phyloP scores from a whole-genome alignment of 2,113 vertebrate species.

The Climacteris rufus region DNA sequence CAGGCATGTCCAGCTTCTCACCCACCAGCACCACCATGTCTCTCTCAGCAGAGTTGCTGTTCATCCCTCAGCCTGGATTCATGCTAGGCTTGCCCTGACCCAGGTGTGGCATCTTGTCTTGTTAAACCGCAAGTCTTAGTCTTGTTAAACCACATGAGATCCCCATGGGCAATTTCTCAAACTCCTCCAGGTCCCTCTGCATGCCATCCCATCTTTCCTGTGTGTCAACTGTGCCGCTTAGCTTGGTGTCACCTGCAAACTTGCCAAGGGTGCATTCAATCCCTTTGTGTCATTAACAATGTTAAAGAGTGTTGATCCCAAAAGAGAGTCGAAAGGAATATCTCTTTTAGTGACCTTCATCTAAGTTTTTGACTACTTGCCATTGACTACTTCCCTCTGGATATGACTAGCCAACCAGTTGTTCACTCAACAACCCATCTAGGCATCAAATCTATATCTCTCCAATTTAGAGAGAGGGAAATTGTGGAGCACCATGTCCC shows the following conservation, averaged over 20 bases:
- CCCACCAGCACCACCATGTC: background rate
- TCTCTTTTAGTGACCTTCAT: too few species aligned
- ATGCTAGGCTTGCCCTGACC: fast-evolving
- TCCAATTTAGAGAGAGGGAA: too few species aligned
- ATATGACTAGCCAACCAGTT: background rate
- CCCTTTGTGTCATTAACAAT: background rate
- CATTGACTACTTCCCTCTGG: background rate
- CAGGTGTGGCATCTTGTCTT: fast-evolving
- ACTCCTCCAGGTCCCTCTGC: too few species aligned
- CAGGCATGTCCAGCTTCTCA: background rate
- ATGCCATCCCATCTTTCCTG: fast-evolving
- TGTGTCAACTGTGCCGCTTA: background rate
- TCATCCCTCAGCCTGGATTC: background rate
- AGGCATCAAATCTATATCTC: too few species aligned
- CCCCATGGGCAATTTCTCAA: background rate
- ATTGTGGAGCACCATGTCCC: fast-evolving
- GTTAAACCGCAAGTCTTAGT: too few species aligned
- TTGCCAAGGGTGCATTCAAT: background rate
- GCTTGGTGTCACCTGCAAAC: background rate
- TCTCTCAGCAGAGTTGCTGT: background rate
- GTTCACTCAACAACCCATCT: background rate
- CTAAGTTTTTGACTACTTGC: fast-evolving
- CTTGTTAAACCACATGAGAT: background rate
- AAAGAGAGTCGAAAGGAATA: too few species aligned
- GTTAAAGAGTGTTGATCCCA: background rate